Conservation (phyloP, 2,113 vertebrate species). For the Cavia aperea region DNA sequence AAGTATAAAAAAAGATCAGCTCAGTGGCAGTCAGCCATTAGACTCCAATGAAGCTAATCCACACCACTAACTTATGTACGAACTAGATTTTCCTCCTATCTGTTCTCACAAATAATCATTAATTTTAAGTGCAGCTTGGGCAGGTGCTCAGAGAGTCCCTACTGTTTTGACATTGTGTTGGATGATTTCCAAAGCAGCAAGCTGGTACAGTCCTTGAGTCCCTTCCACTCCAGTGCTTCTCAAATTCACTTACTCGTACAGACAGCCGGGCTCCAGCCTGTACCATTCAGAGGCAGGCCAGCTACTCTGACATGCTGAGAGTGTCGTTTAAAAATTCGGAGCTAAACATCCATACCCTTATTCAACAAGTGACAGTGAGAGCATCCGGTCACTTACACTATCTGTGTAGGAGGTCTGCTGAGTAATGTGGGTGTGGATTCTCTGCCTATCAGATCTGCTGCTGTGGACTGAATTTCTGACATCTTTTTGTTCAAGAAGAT, state of each 20-base stretch:
- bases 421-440: background rate
- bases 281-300: slow-evolving; percentile 18
- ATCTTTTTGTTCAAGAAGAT: slow-evolving; percentile 3
- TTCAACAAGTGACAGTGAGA: background rate
- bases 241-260: slow-evolving; percentile 57
- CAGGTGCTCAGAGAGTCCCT: slow-evolving; percentile 63
- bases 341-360: slow-evolving; percentile 35
- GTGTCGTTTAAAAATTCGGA: slow-evolving; percentile 11
- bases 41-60: slow-evolving; percentile 56
- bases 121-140: slow-evolving; percentile 60
- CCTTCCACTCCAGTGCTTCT: slow-evolving; percentile 55
- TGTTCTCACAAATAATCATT: slow-evolving; percentile 67
- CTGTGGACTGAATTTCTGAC: background rate
- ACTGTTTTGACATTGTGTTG: slow-evolving; percentile 61
- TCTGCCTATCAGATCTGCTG: background rate
- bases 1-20: slow-evolving; percentile 57
- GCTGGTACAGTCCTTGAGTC: slow-evolving; percentile 53
- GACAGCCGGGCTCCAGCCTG: slow-evolving; percentile 38
- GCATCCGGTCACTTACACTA: background rate
- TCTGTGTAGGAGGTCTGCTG: background rate
- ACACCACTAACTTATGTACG: slow-evolving; percentile 48
- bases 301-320: background rate
- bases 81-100: slow-evolving; percentile 63
- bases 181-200: slow-evolving; percentile 61
- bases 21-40: slow-evolving; percentile 62